Percentiles rank a stretch among this genome's conserved stretches.
These are phyloP conservation scores for Myotis brandtii DNA, from an alignment of 2,113 vertebrate genomes.

Conservation along the genomic window DNA sequence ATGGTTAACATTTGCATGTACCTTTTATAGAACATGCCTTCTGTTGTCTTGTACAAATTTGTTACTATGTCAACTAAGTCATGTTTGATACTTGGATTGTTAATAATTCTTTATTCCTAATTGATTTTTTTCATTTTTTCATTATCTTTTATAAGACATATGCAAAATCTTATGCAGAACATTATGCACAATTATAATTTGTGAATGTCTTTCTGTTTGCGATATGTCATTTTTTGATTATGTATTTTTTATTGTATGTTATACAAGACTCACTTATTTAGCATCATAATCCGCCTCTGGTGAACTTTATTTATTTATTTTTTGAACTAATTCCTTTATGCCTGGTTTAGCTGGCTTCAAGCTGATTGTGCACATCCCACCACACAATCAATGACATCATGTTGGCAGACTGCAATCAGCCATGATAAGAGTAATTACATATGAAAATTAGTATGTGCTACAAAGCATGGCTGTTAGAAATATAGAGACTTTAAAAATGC, in stretches of 20 bases:
- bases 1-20: not conserved
- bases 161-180: not conserved
- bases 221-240: too few species aligned
- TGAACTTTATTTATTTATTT: not conserved
- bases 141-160: not conserved
- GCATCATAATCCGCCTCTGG: not conserved
- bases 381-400: not conserved
- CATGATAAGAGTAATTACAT: not conserved
- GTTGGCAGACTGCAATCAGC: not conserved
- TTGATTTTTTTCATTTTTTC: not conserved
- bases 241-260: not conserved
- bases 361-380: not conserved
- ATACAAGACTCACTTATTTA: not conserved
- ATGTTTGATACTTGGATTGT: not conserved
- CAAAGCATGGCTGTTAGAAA: too few species aligned
- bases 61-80: not conserved
- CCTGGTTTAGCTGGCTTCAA: not conserved
- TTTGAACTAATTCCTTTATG: not conserved
- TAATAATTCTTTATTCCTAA: not conserved
- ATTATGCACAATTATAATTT: not conserved
- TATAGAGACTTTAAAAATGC: too few species aligned
- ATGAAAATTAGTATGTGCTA: too few species aligned
- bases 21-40: not conserved
- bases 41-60: not conserved
- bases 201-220: not conserved